phyloP scores from a whole-genome alignment of 2,888 invertebrate species.

The Amblyjoppa proteus region DNA sequence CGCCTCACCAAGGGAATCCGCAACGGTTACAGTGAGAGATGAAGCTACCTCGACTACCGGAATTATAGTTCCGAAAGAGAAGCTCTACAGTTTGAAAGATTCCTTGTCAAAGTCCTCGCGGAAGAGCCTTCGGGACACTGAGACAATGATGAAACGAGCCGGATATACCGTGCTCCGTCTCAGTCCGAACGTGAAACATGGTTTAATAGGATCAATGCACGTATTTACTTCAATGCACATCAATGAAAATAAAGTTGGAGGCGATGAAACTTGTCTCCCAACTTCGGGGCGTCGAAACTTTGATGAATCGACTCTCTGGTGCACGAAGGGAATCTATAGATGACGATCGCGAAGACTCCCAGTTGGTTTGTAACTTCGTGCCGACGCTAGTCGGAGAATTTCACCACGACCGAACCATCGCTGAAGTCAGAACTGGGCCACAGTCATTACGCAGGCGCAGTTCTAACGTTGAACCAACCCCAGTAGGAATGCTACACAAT shows the following conservation, averaged over 20 bases:
- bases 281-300: background rate
- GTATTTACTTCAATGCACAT: constrained; percentile 12
- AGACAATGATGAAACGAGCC: constrained; percentile 37
- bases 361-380: background rate
- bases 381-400: background rate
- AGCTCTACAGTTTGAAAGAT: background rate
- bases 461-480: background rate
- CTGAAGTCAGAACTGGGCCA: background rate
- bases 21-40: background rate
- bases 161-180: constrained; percentile 14
- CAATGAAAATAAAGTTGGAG: background rate
- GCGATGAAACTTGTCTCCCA: background rate
- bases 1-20: constrained; percentile 9
- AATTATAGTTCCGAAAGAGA: constrained; percentile 24
- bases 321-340: constrained; percentile 20
- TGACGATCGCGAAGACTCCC: background rate
- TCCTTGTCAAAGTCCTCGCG: constrained; percentile 9
- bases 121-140: constrained; percentile 27
- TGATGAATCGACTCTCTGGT: background rate
- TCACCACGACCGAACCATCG: background rate
- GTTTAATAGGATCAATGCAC: constrained; percentile 33
- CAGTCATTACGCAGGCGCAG: background rate
- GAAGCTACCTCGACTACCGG: background rate
- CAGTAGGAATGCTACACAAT: background rate
- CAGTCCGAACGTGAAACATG: constrained; percentile 40